Evolutionary conservation across 2,888 invertebrate genomes (phyloP), one percentile per base, ranked within the genome.

Genomic region (Agriopis marginaria): DNA sequence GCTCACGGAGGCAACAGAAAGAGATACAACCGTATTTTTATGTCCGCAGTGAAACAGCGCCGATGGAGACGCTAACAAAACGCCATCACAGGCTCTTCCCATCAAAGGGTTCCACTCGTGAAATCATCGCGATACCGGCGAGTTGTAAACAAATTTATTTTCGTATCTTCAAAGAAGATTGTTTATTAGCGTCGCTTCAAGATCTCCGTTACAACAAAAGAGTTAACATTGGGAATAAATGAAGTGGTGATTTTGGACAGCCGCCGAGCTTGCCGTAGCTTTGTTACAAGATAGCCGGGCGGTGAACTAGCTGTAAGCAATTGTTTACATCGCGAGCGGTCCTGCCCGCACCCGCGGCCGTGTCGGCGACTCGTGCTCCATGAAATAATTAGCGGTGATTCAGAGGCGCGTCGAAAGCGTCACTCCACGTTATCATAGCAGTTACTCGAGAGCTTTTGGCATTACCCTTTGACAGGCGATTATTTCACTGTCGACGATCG

Each of bases 311-410:
- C 23, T 12, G 23, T 51, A 42, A 51, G 77, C 79, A 82, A 85
- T 86, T 87, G 87, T 88, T 88, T 86, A 85, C 84, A 81, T n/a
- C 23, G 23, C 39, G 42, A 12, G 45, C 44, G 76, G 78, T 62
- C 49, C 49, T 49, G 49, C 49, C 49, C n/a, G n/a, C 12, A n/a
- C 7, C 54, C 50, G 77, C 49, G 75, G 77, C 63, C 74, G 79
- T 76, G 75, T 5, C 32, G 32, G 32, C 32, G 3, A 73, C 77
- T 78, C 79, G 80, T 81, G 84, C 76, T 82, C 86, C 89, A 88
- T 89, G 89, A 91, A 93, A 90, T 92, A 91, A 93, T 91, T 91
- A 92, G 86, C 80, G 72, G 80, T 92, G 93, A 92, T 91, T 93
- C 91, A 93, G 88, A 85, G 81, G 65, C 80, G 82, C 82, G 86